These are phyloP conservation scores for Hypomecis punctinalis DNA, from an alignment of 2,888 invertebrate genomes.

Conservation along the genomic window DNA sequence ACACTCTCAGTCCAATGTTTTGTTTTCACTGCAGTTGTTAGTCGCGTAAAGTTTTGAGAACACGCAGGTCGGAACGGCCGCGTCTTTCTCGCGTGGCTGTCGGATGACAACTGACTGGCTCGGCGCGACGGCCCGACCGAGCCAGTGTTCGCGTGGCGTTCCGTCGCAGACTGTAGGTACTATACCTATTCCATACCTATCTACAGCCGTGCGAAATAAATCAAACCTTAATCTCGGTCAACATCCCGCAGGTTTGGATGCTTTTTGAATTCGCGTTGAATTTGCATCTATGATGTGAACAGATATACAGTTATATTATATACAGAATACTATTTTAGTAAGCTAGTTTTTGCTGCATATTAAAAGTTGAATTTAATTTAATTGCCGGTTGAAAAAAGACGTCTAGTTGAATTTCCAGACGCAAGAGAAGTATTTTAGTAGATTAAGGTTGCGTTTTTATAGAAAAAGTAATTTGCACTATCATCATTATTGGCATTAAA, in stretches of 20 bases:
- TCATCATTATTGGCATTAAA: too few species aligned
- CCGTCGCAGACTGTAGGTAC: conserved; percentile 47
- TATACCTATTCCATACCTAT: conserved; percentile 6
- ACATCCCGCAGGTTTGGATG: conserved; percentile 34
- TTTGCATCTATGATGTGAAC: conserved; percentile 3
- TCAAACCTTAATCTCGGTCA: conserved; percentile 40
- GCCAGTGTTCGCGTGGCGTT: conserved; percentile 55
- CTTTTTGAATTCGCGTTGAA: conserved; percentile 1
- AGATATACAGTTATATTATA: too few species aligned
- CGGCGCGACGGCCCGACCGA: conserved; percentile 42
- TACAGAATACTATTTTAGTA: too few species aligned
- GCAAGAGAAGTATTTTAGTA: too few species aligned
- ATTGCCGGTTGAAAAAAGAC: too few species aligned
- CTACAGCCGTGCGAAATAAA: conserved; percentile 28
- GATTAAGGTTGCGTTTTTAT: too few species aligned
- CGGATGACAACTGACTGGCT: conserved; percentile 72
- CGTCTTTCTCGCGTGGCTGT: conserved; percentile 81
- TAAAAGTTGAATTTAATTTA: too few species aligned
- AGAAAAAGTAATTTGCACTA: too few species aligned
- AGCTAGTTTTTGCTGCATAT: too few species aligned
- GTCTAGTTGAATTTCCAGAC: too few species aligned
- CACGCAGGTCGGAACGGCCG: conserved; percentile 74
- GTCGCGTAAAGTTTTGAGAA: conserved; percentile 83
- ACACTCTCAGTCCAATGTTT: conserved; percentile 73
- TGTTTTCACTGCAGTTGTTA: conserved; percentile 72